phyloP scores from a whole-genome alignment of 2,797 vertebrate genomes.

The Podarcis lilfordi region DNA sequence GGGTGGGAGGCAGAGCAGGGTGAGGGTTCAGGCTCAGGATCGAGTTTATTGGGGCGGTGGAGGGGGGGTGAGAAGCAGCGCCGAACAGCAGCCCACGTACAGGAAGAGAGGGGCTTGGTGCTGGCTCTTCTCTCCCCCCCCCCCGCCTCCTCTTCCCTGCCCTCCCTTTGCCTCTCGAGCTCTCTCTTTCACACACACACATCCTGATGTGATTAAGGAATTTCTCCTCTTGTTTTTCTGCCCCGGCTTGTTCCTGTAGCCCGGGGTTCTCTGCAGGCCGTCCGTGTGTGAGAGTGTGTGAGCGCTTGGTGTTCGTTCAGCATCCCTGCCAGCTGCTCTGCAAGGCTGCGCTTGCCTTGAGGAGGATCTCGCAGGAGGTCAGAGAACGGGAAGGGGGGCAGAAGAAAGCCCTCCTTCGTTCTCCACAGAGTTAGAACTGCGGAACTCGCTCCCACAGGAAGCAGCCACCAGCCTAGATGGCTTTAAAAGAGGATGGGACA shows the following conservation, averaged over 20 bases:
- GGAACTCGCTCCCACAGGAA: no score
- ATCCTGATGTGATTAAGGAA: constrained; percentile 88
- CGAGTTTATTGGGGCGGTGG: constrained; percentile 84
- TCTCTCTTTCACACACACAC: constrained; percentile 68
- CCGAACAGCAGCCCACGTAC: constrained; percentile 83
- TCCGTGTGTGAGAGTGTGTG: constrained; percentile 28
- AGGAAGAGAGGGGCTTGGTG: constrained; percentile 73
- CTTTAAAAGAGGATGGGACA: no score
- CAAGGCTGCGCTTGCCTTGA: constrained; percentile 67
- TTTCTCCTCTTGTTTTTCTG: constrained; percentile 83
- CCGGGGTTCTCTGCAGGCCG: constrained; percentile 75
- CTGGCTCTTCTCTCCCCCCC: constrained; percentile 81
- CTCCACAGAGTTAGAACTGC: no score
- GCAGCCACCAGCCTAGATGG: no score
- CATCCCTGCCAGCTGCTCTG: constrained; percentile 67
- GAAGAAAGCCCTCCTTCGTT: no score
- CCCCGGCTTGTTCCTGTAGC: constrained; percentile 83
- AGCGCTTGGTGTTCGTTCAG: constrained; percentile 53
- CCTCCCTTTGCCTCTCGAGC: constrained; percentile 78
- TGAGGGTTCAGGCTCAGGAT: constrained; percentile 86
- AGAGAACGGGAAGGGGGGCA: background rate
- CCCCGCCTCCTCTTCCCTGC: constrained; percentile 78
- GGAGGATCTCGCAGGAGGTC: constrained; percentile 54
- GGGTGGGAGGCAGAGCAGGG: constrained; percentile 50
- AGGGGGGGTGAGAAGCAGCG: constrained; percentile 66